phyloP scores from a whole-genome alignment of 1,140 invertebrate species.

The Sycophila sp. region DNA sequence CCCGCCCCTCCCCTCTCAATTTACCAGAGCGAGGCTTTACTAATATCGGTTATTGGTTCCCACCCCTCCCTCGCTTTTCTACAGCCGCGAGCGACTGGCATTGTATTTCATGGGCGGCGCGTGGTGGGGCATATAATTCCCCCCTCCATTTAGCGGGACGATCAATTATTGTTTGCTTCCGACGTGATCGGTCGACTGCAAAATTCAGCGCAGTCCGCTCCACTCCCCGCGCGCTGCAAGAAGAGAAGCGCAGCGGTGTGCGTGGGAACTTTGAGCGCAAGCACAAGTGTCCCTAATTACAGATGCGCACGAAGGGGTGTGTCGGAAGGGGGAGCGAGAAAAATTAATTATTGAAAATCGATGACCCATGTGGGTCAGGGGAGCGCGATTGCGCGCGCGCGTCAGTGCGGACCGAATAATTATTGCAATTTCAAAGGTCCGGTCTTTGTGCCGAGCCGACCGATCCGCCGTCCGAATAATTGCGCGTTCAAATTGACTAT shows the following conservation, averaged over 20 bases:
- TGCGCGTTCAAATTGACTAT: neutral
- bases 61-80: neutral
- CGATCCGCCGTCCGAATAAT: neutral
- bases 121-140: neutral
- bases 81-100: neutral
- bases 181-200: no score
- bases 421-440: conserved; percentile 20
- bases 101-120: no score
- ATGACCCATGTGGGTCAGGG: neutral
- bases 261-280: neutral
- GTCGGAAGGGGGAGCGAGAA: neutral
- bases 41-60: conserved; percentile 37
- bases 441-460: neutral
- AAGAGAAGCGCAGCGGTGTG: neutral
- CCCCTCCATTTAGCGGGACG: neutral
- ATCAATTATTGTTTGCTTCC: neutral
- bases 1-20: conserved; percentile 10
- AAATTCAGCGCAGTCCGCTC: no score
- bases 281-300: neutral
- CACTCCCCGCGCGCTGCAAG: no score
- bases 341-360: conserved; percentile 34
- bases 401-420: conserved; percentile 16
- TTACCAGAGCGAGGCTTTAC: conserved; percentile 12
- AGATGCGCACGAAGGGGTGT: neutral
- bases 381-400: no score